Conservation (phyloP, 2,888 invertebrate species). For the Fragum sueziense region DNA sequence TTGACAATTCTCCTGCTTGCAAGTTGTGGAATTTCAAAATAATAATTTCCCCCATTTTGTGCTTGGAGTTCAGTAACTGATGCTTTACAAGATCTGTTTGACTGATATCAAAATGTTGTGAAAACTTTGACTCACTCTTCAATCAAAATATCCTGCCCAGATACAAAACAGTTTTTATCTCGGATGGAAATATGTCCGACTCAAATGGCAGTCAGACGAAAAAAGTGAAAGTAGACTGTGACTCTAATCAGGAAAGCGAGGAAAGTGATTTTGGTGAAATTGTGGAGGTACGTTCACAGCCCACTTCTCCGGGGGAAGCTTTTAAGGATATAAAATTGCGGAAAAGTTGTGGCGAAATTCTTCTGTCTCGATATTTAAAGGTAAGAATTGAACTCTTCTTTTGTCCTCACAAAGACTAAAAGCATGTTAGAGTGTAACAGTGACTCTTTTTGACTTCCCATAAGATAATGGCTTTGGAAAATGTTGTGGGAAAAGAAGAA, state of each 20-base stretch:
- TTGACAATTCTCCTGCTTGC: too few relatives aligned
- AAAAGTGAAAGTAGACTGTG: constrained; percentile 19
- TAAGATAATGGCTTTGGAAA: too few relatives aligned
- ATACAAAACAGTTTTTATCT: background rate
- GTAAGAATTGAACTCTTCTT: too few relatives aligned
- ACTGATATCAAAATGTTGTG: background rate
- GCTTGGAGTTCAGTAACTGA: background rate
- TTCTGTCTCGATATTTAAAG: constrained; percentile 65
- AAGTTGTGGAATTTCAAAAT: background rate
- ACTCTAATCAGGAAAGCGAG: constrained; percentile 1
- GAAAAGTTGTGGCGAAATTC: constrained; percentile 68
- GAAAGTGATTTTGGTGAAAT: background rate
- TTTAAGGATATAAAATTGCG: constrained; percentile 64
- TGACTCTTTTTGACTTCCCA: too few relatives aligned
- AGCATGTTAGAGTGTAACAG: too few relatives aligned
- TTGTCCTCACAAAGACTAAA: too few relatives aligned
- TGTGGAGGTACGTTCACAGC: constrained; percentile 27
- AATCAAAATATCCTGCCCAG: background rate
- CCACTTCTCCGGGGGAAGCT: constrained; percentile 60
- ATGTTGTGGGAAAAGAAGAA: too few relatives aligned
- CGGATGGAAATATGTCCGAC: constrained; percentile 8
- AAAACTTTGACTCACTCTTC: background rate
- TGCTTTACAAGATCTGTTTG: background rate
- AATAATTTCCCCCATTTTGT: background rate
- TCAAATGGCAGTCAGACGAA: background rate